Percentiles rank a stretch among this genome's conserved stretches.
Conservation (phyloP, 1,140 invertebrate genomes). For the Sipha flava region DNA sequence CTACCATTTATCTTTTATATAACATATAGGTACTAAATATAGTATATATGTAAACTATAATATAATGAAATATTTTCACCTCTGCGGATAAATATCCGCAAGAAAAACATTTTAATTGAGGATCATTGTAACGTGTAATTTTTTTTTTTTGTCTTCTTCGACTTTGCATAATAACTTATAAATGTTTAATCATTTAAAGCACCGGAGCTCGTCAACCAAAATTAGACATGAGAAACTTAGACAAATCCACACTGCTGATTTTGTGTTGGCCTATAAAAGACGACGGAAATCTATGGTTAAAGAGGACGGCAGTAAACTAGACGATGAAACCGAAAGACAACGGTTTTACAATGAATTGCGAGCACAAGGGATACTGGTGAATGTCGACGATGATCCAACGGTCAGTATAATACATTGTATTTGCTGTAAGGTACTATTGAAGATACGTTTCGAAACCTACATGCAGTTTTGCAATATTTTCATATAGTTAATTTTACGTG, state of each 20-base stretch:
- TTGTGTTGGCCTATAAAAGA: neutral
- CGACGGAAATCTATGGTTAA: neutral
- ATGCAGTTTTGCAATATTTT: too few species aligned
- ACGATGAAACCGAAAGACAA: neutral
- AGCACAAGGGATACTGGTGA: neutral
- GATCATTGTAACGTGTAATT: too few species aligned
- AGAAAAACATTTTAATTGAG: too few species aligned
- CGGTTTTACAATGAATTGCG: neutral
- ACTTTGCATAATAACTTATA: neutral
- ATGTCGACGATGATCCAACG: neutral
- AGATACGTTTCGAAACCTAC: too few species aligned
- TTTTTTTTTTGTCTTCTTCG: too few species aligned
- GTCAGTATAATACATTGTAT: neutral
- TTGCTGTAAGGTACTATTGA: too few species aligned
- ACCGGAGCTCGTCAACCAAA: neutral
- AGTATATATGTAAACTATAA: too few species aligned
- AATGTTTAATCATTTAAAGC: neutral
- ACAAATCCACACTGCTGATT: neutral
- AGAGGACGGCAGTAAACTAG: neutral
- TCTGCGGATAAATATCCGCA: too few species aligned
- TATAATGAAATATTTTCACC: too few species aligned
- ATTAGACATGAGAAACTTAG: neutral
- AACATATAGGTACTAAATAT: too few species aligned
- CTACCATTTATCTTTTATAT: too few species aligned
- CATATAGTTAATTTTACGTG: too few species aligned